A percentile compares a stretch with the other conserved stretches of the same genome.
Evolutionary conservation across 2,797 vertebrate genomes (phyloP).

Genomic region (Trachops cirrhosus): DNA sequence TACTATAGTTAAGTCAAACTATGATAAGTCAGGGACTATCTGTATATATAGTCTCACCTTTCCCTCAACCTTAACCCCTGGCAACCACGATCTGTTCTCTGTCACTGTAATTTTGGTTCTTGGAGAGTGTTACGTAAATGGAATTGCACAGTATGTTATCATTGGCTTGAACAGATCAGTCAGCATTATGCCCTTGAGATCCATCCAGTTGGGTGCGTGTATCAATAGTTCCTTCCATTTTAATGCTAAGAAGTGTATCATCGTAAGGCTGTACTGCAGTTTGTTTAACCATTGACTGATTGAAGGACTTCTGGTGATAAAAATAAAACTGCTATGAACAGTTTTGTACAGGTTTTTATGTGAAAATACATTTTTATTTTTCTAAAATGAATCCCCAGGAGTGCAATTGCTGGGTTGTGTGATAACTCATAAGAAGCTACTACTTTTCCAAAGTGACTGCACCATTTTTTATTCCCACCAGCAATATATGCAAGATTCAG

Average conservation of each 20-base stretch:
- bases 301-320: neutral
- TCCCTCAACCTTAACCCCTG: neutral
- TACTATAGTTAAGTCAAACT: neutral
- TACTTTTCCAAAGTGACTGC: neutral
- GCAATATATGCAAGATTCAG: neutral
- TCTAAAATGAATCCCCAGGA: neutral
- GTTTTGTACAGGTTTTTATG: neutral
- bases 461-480: neutral
- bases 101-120: constrained; percentile 2
- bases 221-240: neutral
- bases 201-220: neutral
- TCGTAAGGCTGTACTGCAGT: neutral
- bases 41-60: neutral
- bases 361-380: constrained; percentile 15
- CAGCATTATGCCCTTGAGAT: neutral
- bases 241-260: constrained; percentile 9
- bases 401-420: neutral
- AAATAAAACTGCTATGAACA: neutral
- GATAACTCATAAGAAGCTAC: constrained; percentile 19
- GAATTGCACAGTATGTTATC: neutral
- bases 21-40: neutral
- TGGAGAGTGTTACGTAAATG: neutral
- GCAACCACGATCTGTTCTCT: neutral
- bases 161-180: neutral
- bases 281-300: neutral